These are phyloP conservation scores for Platygyra sinensis DNA, from an alignment of 64 coral and sea anemone genomes.

Conservation along the genomic window DNA sequence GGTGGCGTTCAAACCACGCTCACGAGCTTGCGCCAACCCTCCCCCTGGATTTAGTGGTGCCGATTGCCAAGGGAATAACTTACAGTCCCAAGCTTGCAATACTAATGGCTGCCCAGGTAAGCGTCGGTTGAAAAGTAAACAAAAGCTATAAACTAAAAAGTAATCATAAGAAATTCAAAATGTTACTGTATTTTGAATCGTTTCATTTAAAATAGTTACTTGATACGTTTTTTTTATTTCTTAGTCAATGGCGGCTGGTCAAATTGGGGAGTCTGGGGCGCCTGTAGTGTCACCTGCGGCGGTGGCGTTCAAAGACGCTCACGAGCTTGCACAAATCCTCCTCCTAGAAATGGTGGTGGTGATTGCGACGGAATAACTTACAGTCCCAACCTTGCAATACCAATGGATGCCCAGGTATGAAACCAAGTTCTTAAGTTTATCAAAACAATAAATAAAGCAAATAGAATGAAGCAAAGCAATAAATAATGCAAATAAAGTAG, in stretches of 20 bases:
- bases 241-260: conserved; percentile 20
- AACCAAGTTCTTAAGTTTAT: neutral
- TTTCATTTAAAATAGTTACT: neutral
- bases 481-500: too few species aligned
- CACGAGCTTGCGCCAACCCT: conserved; percentile 43
- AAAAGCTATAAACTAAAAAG: too few species aligned
- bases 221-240: neutral
- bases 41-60: conserved; percentile 24
- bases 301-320: conserved; percentile 6
- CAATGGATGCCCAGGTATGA: neutral
- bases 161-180: too few species aligned
- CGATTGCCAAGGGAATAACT: conserved; percentile 8
- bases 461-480: too few species aligned
- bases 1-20: conserved; percentile 8
- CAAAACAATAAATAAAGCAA: neutral
- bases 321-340: conserved; percentile 47
- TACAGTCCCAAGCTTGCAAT: conserved; percentile 16
- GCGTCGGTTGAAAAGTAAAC: neutral
- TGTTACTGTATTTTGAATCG: too few species aligned
- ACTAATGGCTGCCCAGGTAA: conserved; percentile 42
- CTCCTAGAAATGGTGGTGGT: conserved; percentile 24
- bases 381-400: neutral
- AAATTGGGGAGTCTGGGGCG: conserved; percentile 1
- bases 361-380: neutral
- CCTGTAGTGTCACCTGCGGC: conserved; percentile 53